phyloP scores from a whole-genome alignment of 2,888 invertebrate genomes.

The Acanthopleura granulata region DNA sequence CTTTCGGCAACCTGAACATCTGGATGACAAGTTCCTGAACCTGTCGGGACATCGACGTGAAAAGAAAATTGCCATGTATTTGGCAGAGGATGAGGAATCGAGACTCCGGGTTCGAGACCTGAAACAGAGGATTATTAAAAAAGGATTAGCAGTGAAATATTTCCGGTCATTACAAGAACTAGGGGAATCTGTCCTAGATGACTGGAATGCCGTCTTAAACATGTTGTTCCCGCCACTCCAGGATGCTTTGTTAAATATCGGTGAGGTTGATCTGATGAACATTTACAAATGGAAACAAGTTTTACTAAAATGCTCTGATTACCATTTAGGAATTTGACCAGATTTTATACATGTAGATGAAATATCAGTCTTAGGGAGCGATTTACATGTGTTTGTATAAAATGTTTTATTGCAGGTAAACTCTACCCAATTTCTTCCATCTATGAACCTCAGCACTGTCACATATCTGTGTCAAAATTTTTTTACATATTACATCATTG shows the following conservation, averaged over 20 bases:
- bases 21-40: conserved; percentile 28
- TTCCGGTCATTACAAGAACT: conserved; percentile 61
- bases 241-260: conserved; percentile 37
- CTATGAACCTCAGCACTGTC: too few relatives aligned
- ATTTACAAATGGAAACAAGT: too few relatives aligned
- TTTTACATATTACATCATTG: too few relatives aligned
- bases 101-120: conserved; percentile 56
- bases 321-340: too few relatives aligned
- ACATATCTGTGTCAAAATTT: too few relatives aligned
- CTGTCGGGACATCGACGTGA: conserved; percentile 29
- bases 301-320: too few relatives aligned
- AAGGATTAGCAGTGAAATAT: conserved; percentile 63
- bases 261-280: too few relatives aligned
- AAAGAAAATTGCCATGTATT: conserved; percentile 32
- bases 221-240: conserved; percentile 56
- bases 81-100: conserved; percentile 53
- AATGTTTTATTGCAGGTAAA: too few relatives aligned
- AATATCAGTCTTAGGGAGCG: too few relatives aligned
- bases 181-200: conserved; percentile 53
- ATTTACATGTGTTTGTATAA: too few relatives aligned
- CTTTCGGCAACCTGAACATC: conserved; percentile 48
- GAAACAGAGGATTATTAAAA: conserved; percentile 65
- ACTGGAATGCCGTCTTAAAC: conserved; percentile 62
- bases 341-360: too few relatives aligned
- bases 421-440: too few relatives aligned